These are phyloP conservation scores for Gymnocypris eckloni DNA, from an alignment of 2,797 vertebrate genomes.

Conservation along the genomic window DNA sequence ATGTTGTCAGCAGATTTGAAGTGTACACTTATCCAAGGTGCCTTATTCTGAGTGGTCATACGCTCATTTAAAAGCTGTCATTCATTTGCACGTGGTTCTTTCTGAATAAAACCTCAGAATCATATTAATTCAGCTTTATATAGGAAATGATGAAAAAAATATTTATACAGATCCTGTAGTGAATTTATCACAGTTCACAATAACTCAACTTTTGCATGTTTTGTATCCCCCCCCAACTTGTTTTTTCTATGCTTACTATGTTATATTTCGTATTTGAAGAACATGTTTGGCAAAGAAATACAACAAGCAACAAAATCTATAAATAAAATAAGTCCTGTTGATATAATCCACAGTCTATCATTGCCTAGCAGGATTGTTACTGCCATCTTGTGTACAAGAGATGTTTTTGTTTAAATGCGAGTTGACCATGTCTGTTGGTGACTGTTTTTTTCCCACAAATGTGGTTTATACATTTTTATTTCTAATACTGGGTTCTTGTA, in stretches of 20 bases:
- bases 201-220: conserved; percentile 15
- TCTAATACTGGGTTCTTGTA: neutral
- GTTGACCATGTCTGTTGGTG: neutral
- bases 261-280: conserved; percentile 62
- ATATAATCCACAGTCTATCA: conserved; percentile 26
- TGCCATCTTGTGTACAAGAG: neutral
- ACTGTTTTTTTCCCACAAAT: neutral
- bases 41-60: conserved; percentile 57
- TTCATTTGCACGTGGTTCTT: conserved; percentile 17
- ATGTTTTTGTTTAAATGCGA: neutral
- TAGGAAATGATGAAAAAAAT: conserved; percentile 27
- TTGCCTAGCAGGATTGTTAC: neutral
- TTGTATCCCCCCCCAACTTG: neutral
- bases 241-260: conserved; percentile 60
- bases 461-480: neutral
- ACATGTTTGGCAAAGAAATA: neutral
- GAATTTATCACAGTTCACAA: neutral
- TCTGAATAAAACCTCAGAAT: neutral
- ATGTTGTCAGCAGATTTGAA: conserved; percentile 66
- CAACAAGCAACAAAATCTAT: neutral
- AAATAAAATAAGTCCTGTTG: neutral
- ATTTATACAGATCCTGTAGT: neutral
- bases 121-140: conserved; percentile 14
- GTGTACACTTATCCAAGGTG: conserved; percentile 56
- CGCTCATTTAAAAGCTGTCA: conserved; percentile 3